Percentiles rank a stretch among this genome's conserved stretches.
These are phyloP conservation scores for Manduca sexta DNA, from an alignment of 1,140 invertebrate species.

Conservation along the genomic window DNA sequence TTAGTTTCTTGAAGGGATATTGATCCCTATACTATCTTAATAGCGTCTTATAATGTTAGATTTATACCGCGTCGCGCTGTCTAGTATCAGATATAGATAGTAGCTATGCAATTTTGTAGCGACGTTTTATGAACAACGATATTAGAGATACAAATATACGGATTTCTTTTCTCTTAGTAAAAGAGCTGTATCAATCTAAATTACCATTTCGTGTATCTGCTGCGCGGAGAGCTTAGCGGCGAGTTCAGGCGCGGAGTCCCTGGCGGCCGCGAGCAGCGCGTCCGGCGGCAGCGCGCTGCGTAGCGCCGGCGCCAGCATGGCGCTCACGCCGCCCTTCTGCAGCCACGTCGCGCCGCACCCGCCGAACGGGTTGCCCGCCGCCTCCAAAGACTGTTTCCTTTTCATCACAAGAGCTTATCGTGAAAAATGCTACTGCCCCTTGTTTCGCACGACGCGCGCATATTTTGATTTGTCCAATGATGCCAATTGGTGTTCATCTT, in stretches of 20 bases:
- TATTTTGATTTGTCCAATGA: no score
- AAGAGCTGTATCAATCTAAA: no score
- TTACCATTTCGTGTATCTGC: slow-evolving; percentile 82
- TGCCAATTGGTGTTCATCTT: no score
- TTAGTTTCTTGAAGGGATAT: no score
- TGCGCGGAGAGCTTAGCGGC: slow-evolving; percentile 77
- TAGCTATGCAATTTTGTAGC: no score
- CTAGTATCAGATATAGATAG: no score
- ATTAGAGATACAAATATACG: no score
- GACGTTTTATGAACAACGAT: no score
- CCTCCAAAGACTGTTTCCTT: slow-evolving; percentile 71
- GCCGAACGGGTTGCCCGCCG: slow-evolving; percentile 63
- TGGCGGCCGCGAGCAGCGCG: slow-evolving; percentile 84
- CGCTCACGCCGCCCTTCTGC: slow-evolving; percentile 51
- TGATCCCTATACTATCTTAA: no score
- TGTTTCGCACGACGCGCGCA: neutral
- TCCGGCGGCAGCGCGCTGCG: slow-evolving; percentile 78
- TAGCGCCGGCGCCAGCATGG: slow-evolving; percentile 71
- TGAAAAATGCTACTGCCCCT: slow-evolving; percentile 32
- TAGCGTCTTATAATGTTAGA: no score
- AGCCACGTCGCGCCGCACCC: slow-evolving; percentile 64
- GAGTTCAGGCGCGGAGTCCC: slow-evolving; percentile 84
- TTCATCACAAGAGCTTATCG: slow-evolving; percentile 33
- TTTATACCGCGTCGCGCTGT: no score
- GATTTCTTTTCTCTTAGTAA: no score